These are phyloP conservation scores for Pachyrhynchus sulphureomaculatus DNA, from an alignment of 1,140 invertebrate genomes.

Conservation along the genomic window DNA sequence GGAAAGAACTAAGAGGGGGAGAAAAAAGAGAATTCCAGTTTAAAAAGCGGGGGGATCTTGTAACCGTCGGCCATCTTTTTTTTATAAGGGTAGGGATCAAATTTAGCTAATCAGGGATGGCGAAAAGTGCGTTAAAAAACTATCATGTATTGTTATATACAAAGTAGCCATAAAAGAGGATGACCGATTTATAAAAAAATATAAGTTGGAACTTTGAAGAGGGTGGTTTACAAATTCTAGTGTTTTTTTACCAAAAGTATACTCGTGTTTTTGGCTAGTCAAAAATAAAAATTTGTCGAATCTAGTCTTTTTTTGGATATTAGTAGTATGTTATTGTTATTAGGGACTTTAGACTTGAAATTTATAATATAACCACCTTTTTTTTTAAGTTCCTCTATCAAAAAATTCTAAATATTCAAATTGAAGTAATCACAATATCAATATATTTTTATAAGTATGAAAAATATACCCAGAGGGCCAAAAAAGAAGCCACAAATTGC, in stretches of 20 bases:
- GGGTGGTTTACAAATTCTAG: background rate
- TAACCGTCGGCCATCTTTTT: background rate
- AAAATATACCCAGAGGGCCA: too few species aligned
- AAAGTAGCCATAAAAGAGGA: too few species aligned
- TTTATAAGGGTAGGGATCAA: background rate
- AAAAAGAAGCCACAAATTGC: too few species aligned
- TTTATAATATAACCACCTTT: background rate
- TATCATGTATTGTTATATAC: too few species aligned
- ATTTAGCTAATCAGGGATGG: too few species aligned
- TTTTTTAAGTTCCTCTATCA: background rate
- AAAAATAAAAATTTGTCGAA: background rate
- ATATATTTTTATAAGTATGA: too few species aligned
- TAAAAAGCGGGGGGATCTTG: background rate
- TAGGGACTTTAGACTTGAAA: background rate
- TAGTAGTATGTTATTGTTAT: too few species aligned
- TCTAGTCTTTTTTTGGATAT: too few species aligned
- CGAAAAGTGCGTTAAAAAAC: too few species aligned
- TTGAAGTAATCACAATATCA: background rate
- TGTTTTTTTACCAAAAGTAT: background rate
- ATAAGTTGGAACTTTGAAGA: background rate
- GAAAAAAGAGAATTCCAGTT: conserved; percentile 41
- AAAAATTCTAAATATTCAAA: background rate
- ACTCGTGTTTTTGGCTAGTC: background rate
- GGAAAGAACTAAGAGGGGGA: conserved; percentile 39
- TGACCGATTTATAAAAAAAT: too few species aligned